These are phyloP conservation scores for Philaethria dido DNA, from an alignment of 2,888 invertebrate genomes.

Conservation along the genomic window DNA sequence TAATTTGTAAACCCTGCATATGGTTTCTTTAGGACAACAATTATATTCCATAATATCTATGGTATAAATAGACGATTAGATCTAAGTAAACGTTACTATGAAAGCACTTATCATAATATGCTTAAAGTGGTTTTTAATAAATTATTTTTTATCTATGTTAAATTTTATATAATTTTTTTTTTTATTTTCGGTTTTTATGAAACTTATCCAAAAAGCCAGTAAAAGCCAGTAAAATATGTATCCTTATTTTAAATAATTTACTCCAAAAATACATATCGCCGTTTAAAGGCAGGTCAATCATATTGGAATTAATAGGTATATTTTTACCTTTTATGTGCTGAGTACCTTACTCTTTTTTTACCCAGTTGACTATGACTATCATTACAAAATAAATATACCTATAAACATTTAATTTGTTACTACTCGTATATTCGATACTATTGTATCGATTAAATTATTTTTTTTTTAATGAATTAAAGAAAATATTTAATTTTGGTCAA, in stretches of 20 bases:
- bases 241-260: constrained; percentile 23
- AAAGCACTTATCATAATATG: background rate
- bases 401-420: too few relatives aligned
- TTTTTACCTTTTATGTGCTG: background rate
- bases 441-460: too few relatives aligned
- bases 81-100: background rate
- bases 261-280: constrained; percentile 45
- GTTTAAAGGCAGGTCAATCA: constrained; percentile 37
- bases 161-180: background rate
- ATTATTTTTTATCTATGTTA: background rate
- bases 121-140: too few relatives aligned
- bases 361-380: too few relatives aligned
- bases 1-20: constrained; percentile 1
- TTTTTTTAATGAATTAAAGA: too few relatives aligned
- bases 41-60: too few relatives aligned
- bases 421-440: too few relatives aligned
- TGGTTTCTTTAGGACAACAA: background rate
- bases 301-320: constrained; percentile 13
- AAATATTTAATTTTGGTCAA: background rate
- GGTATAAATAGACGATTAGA: background rate
- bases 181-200: background rate
- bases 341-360: too few relatives aligned
- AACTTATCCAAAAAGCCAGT: background rate
- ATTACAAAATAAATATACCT: too few relatives aligned
- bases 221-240: background rate